phyloP scores from a whole-genome alignment of 2,797 vertebrate genomes.

The Nyctibius grandis region DNA sequence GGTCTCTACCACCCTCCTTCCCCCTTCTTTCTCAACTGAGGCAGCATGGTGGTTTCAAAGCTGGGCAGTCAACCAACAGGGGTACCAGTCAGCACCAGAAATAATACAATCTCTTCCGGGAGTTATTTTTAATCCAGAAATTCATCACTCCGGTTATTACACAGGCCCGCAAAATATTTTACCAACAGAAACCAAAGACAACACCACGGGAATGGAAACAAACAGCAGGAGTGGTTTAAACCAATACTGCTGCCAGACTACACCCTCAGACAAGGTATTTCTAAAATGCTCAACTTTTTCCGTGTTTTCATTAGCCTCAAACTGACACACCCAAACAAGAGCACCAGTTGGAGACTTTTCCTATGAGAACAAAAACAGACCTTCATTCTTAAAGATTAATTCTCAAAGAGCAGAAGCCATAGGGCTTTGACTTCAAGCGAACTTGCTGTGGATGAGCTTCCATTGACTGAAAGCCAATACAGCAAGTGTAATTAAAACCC shows the following conservation, averaged over 20 bases:
- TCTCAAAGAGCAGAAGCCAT: neutral
- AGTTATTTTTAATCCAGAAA: constrained; percentile 1
- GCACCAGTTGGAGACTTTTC: neutral
- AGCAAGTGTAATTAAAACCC: neutral
- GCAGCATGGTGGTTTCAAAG: neutral
- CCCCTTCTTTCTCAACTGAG: neutral
- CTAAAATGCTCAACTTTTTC: neutral
- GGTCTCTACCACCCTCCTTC: neutral
- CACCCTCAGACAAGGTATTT: neutral
- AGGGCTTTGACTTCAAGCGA: neutral
- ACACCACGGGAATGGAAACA: neutral
- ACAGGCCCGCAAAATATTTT: neutral
- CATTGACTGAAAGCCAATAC: neutral
- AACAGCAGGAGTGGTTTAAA: neutral
- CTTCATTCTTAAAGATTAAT: neutral
- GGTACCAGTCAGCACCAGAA: neutral
- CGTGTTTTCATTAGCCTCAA: neutral
- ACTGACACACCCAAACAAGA: neutral
- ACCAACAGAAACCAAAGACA: neutral
- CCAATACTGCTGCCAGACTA: neutral
- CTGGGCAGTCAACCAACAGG: neutral
- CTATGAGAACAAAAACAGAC: neutral
- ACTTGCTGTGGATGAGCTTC: neutral
- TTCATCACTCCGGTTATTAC: neutral
- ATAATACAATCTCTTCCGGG: neutral